phyloP scores from a whole-genome alignment of 2,113 vertebrate genomes.

The Leptocoma aspasia region DNA sequence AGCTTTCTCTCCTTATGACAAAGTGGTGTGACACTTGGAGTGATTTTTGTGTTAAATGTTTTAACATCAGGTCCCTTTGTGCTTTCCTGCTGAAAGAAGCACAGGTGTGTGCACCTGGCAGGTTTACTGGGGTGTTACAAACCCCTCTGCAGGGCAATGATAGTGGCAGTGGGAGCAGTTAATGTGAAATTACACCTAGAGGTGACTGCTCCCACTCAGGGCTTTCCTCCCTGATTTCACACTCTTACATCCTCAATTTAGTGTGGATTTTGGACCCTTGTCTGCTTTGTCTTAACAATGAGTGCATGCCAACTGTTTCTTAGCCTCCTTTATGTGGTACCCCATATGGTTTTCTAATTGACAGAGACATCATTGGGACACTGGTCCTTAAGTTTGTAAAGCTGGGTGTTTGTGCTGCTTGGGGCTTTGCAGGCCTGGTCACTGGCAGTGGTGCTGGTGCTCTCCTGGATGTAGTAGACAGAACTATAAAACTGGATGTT shows the following conservation, averaged over 20 bases:
- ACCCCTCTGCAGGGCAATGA: not conserved
- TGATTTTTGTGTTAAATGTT: not conserved
- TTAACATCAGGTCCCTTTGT: not conserved
- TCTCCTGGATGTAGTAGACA: not conserved
- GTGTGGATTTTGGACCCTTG: not conserved
- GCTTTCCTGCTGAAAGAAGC: not conserved
- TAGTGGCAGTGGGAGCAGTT: not conserved
- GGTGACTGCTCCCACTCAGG: not conserved
- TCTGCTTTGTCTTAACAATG: not conserved
- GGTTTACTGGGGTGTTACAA: not conserved
- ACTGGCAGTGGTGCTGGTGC: not conserved
- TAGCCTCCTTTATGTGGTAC: not conserved
- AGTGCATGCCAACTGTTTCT: rapidly evolving
- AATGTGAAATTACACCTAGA: not conserved
- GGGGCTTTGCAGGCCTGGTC: not conserved
- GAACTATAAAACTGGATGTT: not conserved
- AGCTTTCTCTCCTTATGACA: not conserved
- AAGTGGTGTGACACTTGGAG: not conserved
- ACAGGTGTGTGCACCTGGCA: not conserved
- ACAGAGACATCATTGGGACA: not conserved
- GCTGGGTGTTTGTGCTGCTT: not conserved
- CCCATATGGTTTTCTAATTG: not conserved
- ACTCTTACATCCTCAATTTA: rapidly evolving
- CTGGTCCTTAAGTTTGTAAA: not conserved
- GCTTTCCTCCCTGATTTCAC: not conserved